A percentile compares a stretch with the other conserved stretches of the same genome.
These are phyloP conservation scores for Ceyx margarethae DNA, from an alignment of 2,113 vertebrate species.

Conservation along the genomic window DNA sequence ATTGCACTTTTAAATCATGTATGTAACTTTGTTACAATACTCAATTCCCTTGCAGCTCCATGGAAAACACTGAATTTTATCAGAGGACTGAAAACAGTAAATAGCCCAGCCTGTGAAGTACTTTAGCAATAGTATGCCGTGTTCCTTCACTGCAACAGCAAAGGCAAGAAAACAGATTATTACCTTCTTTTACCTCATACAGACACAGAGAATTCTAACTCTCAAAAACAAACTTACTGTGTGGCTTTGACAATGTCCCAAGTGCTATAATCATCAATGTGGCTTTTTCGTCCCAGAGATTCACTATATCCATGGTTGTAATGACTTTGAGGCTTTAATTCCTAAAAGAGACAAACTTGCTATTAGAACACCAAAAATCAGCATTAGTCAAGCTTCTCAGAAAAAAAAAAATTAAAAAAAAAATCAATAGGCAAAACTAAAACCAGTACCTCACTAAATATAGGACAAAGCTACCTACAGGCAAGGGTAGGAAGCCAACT, in stretches of 20 bases:
- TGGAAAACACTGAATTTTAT: background rate
- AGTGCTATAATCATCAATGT: constrained; percentile 97
- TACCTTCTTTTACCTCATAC: background rate
- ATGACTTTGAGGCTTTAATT: constrained; percentile 95
- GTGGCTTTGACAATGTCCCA: constrained; percentile 99
- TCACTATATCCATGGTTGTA: constrained; percentile 96
- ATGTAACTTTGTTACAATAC: fast-evolving
- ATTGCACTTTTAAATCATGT: background rate
- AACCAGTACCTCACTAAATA: background rate
- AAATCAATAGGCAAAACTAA: background rate
- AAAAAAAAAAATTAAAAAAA: background rate
- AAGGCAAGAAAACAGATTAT: background rate
- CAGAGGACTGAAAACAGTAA: background rate
- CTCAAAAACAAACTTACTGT: constrained; percentile 85
- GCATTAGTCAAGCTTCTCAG: background rate
- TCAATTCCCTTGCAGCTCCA: background rate
- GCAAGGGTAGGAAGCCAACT: background rate
- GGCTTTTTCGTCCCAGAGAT: constrained; percentile 89
- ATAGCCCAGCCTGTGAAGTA: background rate
- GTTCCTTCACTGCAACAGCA: background rate
- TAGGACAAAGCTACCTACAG: background rate
- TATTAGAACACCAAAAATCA: background rate
- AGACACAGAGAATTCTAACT: background rate
- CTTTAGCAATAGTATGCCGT: background rate
- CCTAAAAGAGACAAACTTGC: constrained; percentile 69